Evolutionary conservation across 2,113 vertebrate species (phyloP).

Genomic region (Alectura lathami): DNA sequence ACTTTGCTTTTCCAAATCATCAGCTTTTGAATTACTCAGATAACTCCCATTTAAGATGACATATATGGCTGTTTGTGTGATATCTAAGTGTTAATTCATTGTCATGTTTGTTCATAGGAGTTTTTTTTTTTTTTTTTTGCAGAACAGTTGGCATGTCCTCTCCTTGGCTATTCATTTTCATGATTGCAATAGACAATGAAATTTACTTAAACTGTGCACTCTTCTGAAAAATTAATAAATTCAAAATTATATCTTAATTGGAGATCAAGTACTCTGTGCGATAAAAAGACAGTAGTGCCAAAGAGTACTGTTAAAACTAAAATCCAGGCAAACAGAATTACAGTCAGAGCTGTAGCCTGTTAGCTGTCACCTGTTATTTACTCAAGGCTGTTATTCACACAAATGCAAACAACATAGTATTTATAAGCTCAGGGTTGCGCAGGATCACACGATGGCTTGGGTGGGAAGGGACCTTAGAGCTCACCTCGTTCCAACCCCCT

Average conservation of each 20-base stretch:
- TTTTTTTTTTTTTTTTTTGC: neutral
- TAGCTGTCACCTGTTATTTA: neutral
- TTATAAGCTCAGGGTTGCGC: neutral
- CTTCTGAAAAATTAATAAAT: conserved; percentile 39
- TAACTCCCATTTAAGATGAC: conserved; percentile 54
- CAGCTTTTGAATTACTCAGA: conserved; percentile 58
- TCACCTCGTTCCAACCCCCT: neutral
- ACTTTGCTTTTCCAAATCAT: conserved; percentile 64
- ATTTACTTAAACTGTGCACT: conserved; percentile 47
- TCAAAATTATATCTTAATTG: conserved; percentile 37
- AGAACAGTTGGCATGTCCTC: conserved; percentile 45
- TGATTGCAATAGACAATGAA: conserved; percentile 25
- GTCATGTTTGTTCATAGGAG: conserved; percentile 43
- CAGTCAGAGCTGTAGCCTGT: neutral
- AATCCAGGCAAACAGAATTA: neutral
- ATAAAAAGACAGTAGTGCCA: neutral
- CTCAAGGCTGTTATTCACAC: neutral
- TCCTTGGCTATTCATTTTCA: conserved; percentile 49
- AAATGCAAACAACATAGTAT: neutral
- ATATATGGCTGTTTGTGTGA: conserved; percentile 50
- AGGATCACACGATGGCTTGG: neutral
- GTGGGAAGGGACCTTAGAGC: neutral
- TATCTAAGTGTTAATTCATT: conserved; percentile 53
- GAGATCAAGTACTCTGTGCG: neutral
- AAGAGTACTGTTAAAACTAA: neutral